Conservation (phyloP, 2,113 vertebrate genomes). For the Ameiurus melas region DNA sequence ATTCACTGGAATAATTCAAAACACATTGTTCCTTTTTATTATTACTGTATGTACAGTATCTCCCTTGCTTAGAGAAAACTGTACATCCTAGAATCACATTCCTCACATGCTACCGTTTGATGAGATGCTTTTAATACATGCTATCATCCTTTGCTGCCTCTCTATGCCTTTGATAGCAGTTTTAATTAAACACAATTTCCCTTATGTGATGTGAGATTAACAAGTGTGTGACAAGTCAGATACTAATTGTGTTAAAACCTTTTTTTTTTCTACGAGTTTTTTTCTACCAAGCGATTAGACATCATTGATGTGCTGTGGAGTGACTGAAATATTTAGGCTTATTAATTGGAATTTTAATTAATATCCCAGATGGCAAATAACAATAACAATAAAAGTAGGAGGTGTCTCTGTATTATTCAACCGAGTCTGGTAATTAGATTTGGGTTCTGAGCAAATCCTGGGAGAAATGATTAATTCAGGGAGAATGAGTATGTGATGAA, state of each 20-base stretch:
- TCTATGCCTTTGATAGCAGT: not conserved
- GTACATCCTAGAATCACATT: not conserved
- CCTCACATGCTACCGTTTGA: not conserved
- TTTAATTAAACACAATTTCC: not conserved
- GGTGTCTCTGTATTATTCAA: slow-evolving; percentile 37
- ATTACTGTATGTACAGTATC: not conserved
- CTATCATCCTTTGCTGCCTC: not conserved
- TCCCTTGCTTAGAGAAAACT: not conserved
- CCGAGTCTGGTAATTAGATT: slow-evolving; percentile 47
- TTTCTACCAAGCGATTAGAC: slow-evolving; percentile 4
- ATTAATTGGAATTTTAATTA: slow-evolving; percentile 54
- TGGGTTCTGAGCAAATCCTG: slow-evolving; percentile 24
- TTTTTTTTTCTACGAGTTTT: slow-evolving; percentile 6
- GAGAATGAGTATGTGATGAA: not conserved
- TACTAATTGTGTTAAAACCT: not conserved
- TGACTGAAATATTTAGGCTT: slow-evolving; percentile 32
- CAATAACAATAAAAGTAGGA: slow-evolving; percentile 39
- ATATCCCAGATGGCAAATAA: slow-evolving; percentile 50
- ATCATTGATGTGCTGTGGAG: slow-evolving; percentile 7
- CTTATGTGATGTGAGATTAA: slow-evolving; percentile 17
- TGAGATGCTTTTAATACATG: not conserved
- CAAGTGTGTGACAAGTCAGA: slow-evolving; percentile 18
- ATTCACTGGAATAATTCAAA: no score
- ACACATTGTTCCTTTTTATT: no score
- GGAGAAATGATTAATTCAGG: slow-evolving; percentile 30